Percentiles rank a stretch among this genome's conserved stretches.
phyloP scores from a whole-genome alignment of 2,113 vertebrate species.

The human (Homo sapiens) region DNA sequence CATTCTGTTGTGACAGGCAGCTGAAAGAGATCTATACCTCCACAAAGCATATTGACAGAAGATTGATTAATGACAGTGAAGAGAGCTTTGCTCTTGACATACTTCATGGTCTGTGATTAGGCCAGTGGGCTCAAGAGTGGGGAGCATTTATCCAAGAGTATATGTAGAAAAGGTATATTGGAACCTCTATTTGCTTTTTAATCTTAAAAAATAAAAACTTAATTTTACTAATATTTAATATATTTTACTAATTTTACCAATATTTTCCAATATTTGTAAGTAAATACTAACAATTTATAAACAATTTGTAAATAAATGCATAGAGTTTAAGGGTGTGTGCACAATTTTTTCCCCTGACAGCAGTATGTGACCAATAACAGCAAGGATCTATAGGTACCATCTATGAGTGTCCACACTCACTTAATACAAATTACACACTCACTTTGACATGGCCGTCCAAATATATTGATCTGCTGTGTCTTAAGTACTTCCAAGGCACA shows the following conservation, averaged over 20 bases:
- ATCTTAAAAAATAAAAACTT: background rate
- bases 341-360: background rate
- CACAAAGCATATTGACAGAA: background rate
- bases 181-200: background rate
- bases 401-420: background rate
- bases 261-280: background rate
- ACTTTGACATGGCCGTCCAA: background rate
- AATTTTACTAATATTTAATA: background rate
- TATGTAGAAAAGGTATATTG: background rate
- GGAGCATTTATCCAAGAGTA: background rate
- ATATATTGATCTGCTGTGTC: constrained; percentile 13
- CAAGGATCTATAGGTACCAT: background rate
- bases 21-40: background rate
- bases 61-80: background rate
- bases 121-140: background rate
- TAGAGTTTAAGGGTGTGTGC: background rate
- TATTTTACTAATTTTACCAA: background rate
- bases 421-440: constrained; percentile 20
- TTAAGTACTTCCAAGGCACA: constrained; percentile 28
- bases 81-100: background rate
- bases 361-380: background rate
- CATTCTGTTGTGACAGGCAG: background rate
- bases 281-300: background rate
- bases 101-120: background rate
- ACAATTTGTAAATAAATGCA: background rate